Evolutionary conservation across 2,797 vertebrate genomes (phyloP).

Genomic region (Danio aesculapii): DNA sequence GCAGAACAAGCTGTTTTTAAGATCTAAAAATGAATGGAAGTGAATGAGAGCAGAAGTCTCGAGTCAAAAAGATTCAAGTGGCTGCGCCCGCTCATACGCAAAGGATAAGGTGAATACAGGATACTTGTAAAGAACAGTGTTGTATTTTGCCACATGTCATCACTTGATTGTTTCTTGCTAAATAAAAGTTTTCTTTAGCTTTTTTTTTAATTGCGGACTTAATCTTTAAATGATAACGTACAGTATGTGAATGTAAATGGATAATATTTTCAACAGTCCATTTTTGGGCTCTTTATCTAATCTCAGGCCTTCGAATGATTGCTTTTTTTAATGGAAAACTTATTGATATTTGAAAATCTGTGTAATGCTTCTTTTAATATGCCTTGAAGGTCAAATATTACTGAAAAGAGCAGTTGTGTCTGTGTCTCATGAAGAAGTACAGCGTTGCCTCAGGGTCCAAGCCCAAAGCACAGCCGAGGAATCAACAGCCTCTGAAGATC

Average conservation of each 20-base stretch:
- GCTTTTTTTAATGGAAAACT: not conserved
- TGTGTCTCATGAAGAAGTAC: constrained; percentile 54
- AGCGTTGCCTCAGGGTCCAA: constrained; percentile 7
- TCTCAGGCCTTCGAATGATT: not conserved
- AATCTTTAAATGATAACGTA: not conserved
- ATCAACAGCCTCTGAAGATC: constrained; percentile 34
- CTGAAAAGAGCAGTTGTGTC: constrained; percentile 42
- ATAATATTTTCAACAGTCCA: too few species aligned
- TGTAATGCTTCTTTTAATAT: constrained; percentile 12
- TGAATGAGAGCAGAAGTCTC: too few species aligned
- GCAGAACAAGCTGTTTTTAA: too few species aligned
- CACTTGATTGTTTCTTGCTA: not conserved
- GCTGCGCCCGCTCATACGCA: too few species aligned
- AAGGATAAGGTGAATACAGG: too few species aligned
- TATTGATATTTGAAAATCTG: not conserved
- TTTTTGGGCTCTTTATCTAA: not conserved
- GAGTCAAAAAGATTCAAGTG: too few species aligned
- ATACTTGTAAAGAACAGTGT: too few species aligned
- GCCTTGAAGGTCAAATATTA: constrained; percentile 30
- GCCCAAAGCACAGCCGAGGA: constrained; percentile 29
- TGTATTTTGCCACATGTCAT: too few species aligned
- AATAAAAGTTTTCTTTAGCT: not conserved
- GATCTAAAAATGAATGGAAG: too few species aligned
- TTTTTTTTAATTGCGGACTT: not conserved
- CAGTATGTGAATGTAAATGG: too few species aligned